These are phyloP conservation scores for Drosophila sp. DNA, from an alignment of 1,140 invertebrate genomes.

Conservation along the genomic window DNA sequence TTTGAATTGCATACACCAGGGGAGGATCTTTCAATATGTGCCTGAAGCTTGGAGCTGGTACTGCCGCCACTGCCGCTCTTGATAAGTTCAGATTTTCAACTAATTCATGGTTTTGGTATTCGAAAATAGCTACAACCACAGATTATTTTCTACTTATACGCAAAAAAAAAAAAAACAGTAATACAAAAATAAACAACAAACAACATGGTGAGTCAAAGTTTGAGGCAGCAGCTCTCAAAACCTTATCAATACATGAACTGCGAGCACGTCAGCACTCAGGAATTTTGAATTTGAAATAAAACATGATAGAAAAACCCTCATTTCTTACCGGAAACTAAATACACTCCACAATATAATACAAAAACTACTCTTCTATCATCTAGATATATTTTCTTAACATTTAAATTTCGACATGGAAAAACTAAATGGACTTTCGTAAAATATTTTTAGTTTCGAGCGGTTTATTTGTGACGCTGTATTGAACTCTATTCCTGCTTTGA, in stretches of 20 bases:
- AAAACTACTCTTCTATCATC: too few species aligned
- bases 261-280: conserved; percentile 25
- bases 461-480: too few species aligned
- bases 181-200: conserved; percentile 9
- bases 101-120: conserved; percentile 51
- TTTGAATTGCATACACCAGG: conserved; percentile 20
- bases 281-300: conserved; percentile 26
- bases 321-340: conserved; percentile 21
- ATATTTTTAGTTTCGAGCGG: too few species aligned
- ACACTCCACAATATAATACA: conserved; percentile 1
- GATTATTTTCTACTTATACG: conserved; percentile 48
- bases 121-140: conserved; percentile 33
- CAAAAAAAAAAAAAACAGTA: conserved; percentile 17
- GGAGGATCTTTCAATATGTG: conserved; percentile 4
- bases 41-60: conserved; percentile 17
- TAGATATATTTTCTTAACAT: too few species aligned
- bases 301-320: conserved; percentile 11
- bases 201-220: conserved; percentile 47
- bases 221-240: conserved; percentile 48
- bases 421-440: too few species aligned
- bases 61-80: conserved; percentile 15
- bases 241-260: conserved; percentile 44
- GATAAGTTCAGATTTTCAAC: conserved; percentile 63
- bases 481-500: too few species aligned
- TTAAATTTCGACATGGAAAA: too few species aligned